Evolutionary conservation across 1,140 invertebrate species (phyloP), one percentile per base, ranked within the genome.

Genomic region (Chrysoperla carnea): DNA sequence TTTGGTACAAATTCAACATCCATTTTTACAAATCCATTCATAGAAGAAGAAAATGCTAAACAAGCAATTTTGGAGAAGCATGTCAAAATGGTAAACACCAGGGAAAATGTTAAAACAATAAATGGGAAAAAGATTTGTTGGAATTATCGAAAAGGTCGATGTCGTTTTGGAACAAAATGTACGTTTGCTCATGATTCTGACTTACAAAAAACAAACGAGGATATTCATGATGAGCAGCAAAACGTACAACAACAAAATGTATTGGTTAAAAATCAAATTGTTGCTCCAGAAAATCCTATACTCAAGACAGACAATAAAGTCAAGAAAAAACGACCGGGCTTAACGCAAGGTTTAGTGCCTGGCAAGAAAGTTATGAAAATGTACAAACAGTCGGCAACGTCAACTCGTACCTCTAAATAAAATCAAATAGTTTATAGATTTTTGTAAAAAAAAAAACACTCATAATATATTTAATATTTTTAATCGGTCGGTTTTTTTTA

Each of bases 151-250:
- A 91, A 89, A 62, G 89, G 90, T 6, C 69, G 79, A 13, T 95
- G 91, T 58, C 70, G 83, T 29, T 91, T 90, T 66, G 89, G 89
- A 6, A 84, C 87, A 51, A 90, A 87, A 47, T 95, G 91, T 57
- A 85, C 83, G 43, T 95, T 81, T 66, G 86, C 85, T 3, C 91
- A 95, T 63, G 87, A 91, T 53, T 83, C 85, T 1, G 86, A 90
- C 61, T 62, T 88, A 36, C 75, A 75, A 51, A 69, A 68, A 44
- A 66, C 62, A 37, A 53, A 62, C 38, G 63, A 70, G 33, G 69
- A 76, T 50, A 52, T 75, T 28, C 66, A 73, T 44, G 62, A 59
- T 9, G 64, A 74, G 29, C 68, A 74, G 29, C 68, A 69, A 50
- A 53, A 64, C 49, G 64, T 71, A 33, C 58, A 63, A 40, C 64